Percentiles rank a stretch among this genome's conserved stretches.
These are phyloP conservation scores for Drosophila obscura DNA, from an alignment of 1,140 invertebrate species.

Conservation along the genomic window DNA sequence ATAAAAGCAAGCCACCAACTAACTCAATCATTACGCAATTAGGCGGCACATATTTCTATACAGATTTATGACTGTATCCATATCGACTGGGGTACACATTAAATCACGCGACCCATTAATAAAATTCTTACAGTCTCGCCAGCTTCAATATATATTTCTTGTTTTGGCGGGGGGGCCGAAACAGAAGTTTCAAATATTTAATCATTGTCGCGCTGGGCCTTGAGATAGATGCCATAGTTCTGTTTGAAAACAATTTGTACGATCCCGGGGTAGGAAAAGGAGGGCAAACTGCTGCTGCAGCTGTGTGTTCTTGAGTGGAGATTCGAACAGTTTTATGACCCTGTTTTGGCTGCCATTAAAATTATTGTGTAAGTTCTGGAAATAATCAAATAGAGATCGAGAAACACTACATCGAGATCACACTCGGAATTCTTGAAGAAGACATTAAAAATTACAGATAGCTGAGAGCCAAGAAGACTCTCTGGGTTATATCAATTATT, in stretches of 20 bases:
- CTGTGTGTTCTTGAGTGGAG: slow-evolving; percentile 22
- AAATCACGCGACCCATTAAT: slow-evolving; percentile 79
- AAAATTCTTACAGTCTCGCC: slow-evolving; percentile 65
- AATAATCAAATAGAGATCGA: slow-evolving; percentile 41
- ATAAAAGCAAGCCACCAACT: slow-evolving; percentile 58
- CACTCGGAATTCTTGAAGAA: slow-evolving; percentile 51
- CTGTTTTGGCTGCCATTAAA: slow-evolving; percentile 65
- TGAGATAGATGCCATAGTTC: slow-evolving; percentile 70
- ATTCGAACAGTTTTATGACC: slow-evolving; percentile 56
- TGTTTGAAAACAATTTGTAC: slow-evolving; percentile 76
- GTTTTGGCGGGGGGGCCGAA: slow-evolving; percentile 28
- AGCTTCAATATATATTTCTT: slow-evolving; percentile 25
- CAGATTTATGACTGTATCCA: slow-evolving; percentile 46
- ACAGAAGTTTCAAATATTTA: slow-evolving; percentile 76
- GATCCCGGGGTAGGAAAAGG: slow-evolving; percentile 5
- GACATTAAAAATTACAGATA: slow-evolving; percentile 52
- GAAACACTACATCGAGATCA: slow-evolving; percentile 43
- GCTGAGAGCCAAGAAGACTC: not conserved
- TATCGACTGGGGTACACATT: slow-evolving; percentile 53
- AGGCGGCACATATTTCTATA: slow-evolving; percentile 46
- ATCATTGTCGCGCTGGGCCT: slow-evolving; percentile 68
- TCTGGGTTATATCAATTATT: slow-evolving; percentile 5
- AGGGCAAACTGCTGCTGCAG: slow-evolving; percentile 32
- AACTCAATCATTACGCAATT: slow-evolving; percentile 79
- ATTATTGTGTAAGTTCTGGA: slow-evolving; percentile 72